A percentile compares a stretch with the other conserved stretches of the same genome.
Conservation (phyloP, 2,113 vertebrate species). For the Poeciliopsis occidentalis region DNA sequence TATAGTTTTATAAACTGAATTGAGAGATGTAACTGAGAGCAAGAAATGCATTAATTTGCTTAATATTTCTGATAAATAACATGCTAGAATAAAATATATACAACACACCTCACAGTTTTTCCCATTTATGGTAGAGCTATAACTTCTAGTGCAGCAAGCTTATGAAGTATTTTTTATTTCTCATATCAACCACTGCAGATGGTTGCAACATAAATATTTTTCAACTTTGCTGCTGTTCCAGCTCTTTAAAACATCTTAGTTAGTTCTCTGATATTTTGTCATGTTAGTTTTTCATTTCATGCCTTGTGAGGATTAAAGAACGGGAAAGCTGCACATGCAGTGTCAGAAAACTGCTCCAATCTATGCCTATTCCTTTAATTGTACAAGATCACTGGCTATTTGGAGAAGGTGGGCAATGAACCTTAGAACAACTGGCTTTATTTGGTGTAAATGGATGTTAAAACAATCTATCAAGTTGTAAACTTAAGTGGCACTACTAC, state of each 20-base stretch:
- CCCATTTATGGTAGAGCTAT: background rate
- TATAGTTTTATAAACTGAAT: slow-evolving; percentile 4
- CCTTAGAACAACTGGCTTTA: background rate
- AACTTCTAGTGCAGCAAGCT: background rate
- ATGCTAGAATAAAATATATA: background rate
- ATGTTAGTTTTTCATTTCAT: background rate
- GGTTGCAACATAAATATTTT: background rate
- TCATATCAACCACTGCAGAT: background rate
- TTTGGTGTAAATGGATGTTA: background rate
- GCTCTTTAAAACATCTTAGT: background rate
- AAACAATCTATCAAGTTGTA: background rate
- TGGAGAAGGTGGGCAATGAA: background rate
- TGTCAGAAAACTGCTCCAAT: background rate
- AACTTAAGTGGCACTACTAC: background rate
- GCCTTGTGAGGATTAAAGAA: background rate
- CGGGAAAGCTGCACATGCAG: too few species aligned
- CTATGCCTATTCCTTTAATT: background rate
- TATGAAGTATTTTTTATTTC: background rate
- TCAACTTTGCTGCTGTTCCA: background rate
- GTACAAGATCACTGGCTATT: background rate
- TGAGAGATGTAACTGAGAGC: background rate
- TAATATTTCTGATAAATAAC: background rate
- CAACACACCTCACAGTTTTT: background rate
- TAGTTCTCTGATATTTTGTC: background rate
- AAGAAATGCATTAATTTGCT: background rate